Evolutionary conservation across 2,888 invertebrate species (phyloP), one percentile per base, ranked within the genome.

Genomic region (Pomacea canaliculata): DNA sequence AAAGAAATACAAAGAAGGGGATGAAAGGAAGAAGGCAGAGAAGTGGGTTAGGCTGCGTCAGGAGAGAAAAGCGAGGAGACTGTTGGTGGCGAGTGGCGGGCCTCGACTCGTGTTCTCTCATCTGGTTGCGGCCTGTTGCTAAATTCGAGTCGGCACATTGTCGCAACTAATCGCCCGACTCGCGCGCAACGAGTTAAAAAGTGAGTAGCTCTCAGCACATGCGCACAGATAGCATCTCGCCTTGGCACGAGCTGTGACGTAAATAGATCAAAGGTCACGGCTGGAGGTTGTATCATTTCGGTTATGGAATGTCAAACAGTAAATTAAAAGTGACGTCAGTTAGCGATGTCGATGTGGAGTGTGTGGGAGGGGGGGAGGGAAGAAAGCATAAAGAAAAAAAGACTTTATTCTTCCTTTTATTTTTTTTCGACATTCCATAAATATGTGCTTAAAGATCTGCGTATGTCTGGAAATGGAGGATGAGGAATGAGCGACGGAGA

Each of bases 191-290:
- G 74, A 74, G 74, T 67, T 48, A 69, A 67, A 74, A 74, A 74
- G 60, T 69, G 74, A 69, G 68, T 68, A 68, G 68, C 68, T 74
- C 68, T 74, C 74, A 74, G 68, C 74, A 69, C 74, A 74, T 74
- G 74, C 74, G 69, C 74, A 69, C 48, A 69, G 74, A 74, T 74
- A 69, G 74, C 69, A 74, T 74, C 74, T 62, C 68, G 59, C 27
- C 23, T 62, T 74, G 73, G 68, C 73, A 68, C 37, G 46, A 68
- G 67, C 67, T 59, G 19, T 68, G 73, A 68, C 73, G 73, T 73
- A 19, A 37, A 56, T 16, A n/a, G 59, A 60, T 59, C 59, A 73
- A 48, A 68, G 73, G 60, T 68, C 60, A 72, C 27, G 56, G 19
- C 65, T 37, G 23, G 59, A 56, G 66, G 63, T 72, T 72, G 63